phyloP scores from a whole-genome alignment of 2,797 vertebrate species.

The Telmatherina bonti region DNA sequence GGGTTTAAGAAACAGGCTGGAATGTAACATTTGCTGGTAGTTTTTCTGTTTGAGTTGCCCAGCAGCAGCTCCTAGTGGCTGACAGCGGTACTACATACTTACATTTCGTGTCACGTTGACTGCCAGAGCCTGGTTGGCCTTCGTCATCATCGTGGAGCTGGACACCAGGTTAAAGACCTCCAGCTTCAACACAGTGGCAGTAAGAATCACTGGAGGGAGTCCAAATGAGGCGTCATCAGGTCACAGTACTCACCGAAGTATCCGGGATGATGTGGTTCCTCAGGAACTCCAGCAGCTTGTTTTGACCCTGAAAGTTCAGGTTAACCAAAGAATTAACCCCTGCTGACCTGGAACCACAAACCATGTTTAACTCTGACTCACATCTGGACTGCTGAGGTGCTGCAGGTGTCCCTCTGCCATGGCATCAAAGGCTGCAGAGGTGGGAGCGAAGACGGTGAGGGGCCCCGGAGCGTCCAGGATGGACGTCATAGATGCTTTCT shows the following conservation, averaged over 20 bases:
- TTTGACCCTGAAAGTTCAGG: constrained; percentile 83
- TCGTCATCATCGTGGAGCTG: constrained; percentile 76
- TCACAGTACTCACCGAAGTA: constrained; percentile 74
- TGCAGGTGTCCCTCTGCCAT: constrained; percentile 82
- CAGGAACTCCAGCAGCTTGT: constrained; percentile 90
- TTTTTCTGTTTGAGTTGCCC: too few relatives aligned
- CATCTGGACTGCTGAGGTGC: constrained; percentile 87
- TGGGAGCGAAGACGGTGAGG: constrained; percentile 90
- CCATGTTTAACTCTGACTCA: constrained; percentile 51
- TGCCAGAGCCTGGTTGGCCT: constrained; percentile 88
- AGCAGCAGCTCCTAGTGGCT: too few relatives aligned
- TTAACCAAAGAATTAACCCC: too few relatives aligned
- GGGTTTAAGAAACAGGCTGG: too few relatives aligned
- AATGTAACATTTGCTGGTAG: too few relatives aligned
- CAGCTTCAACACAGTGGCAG: constrained; percentile 78
- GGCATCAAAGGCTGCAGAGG: constrained; percentile 77
- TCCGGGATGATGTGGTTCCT: constrained; percentile 88
- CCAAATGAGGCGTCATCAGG: not conserved
- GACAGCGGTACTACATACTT: constrained; percentile 29
- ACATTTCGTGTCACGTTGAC: constrained; percentile 84
- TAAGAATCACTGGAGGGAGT: not conserved
- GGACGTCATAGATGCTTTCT: constrained; percentile 83
- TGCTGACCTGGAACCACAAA: too few relatives aligned
- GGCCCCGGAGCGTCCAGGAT: constrained; percentile 81
- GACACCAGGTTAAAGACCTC: constrained; percentile 85